Conservation (phyloP, 2,888 invertebrate species). For the Ctena decussata region DNA sequence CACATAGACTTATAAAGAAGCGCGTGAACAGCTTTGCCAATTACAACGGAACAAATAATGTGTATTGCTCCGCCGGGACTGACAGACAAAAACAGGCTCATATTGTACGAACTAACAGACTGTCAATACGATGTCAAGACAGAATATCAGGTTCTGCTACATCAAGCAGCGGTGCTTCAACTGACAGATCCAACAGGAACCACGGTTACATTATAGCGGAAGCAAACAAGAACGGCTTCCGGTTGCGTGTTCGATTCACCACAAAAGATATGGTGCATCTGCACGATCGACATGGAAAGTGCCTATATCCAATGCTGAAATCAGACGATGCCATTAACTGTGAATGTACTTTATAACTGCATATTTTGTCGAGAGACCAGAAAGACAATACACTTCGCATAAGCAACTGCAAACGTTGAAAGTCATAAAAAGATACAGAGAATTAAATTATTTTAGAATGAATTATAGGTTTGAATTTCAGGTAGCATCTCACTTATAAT, state of each 20-base stretch:
- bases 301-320: constrained; percentile 42
- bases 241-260: constrained; percentile 78
- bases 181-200: constrained; percentile 41
- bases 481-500: too few species aligned
- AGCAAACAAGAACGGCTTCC: constrained; percentile 80
- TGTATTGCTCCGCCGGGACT: constrained; percentile 39
- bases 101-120: constrained; percentile 7
- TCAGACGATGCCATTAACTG: neutral
- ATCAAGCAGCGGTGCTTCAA: constrained; percentile 68
- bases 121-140: constrained; percentile 7
- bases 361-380: too few species aligned
- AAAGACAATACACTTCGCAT: too few species aligned
- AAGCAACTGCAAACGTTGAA: too few species aligned
- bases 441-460: too few species aligned
- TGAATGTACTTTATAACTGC: constrained; percentile 34
- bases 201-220: constrained; percentile 74
- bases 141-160: constrained; percentile 42
- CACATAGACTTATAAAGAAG: constrained; percentile 45
- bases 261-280: constrained; percentile 70
- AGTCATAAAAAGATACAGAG: too few species aligned
- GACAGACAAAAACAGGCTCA: constrained; percentile 27
- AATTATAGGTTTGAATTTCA: too few species aligned
- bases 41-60: constrained; percentile 40
- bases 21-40: constrained; percentile 47
- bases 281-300: constrained; percentile 53